Percentiles rank a stretch among this genome's conserved stretches.
Evolutionary conservation across 2,888 invertebrate genomes (phyloP).

Genomic region (Cephus rjabovi): DNA sequence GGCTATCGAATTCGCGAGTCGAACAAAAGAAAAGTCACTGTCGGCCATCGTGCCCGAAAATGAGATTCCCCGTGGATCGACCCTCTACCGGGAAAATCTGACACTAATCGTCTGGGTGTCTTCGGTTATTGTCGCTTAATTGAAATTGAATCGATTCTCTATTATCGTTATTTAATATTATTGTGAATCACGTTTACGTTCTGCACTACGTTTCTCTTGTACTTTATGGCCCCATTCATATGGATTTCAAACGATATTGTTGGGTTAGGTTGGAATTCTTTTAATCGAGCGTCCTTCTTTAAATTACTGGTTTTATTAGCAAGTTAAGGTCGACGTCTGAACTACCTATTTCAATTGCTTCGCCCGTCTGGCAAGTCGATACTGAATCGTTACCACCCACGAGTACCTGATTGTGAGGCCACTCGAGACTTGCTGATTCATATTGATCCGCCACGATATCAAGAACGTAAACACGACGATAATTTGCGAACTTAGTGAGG

Average conservation of each 20-base stretch:
- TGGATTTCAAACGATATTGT: neutral
- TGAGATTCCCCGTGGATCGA: neutral
- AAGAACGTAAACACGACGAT: neutral
- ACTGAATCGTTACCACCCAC: neutral
- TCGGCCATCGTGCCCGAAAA: neutral
- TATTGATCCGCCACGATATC: neutral
- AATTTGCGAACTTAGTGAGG: neutral
- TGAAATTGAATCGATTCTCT: neutral
- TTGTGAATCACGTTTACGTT: neutral
- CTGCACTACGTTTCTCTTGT: neutral
- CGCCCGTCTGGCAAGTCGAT: neutral
- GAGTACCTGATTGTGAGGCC: neutral
- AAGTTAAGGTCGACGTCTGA: neutral
- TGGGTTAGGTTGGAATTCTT: neutral
- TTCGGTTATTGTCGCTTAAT: neutral
- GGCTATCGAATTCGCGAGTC: neutral
- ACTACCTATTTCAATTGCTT: neutral
- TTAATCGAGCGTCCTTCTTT: neutral
- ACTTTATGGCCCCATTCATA: neutral
- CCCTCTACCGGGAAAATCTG: neutral
- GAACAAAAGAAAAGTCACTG: neutral
- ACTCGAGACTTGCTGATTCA: neutral
- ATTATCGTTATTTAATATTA: neutral
- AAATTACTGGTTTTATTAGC: neutral
- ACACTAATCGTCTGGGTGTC: too few relatives aligned